A percentile compares a stretch with the other conserved stretches of the same genome.
These are phyloP conservation scores for Drosophila simulans DNA, from an alignment of 1,140 invertebrate species.

Conservation along the genomic window DNA sequence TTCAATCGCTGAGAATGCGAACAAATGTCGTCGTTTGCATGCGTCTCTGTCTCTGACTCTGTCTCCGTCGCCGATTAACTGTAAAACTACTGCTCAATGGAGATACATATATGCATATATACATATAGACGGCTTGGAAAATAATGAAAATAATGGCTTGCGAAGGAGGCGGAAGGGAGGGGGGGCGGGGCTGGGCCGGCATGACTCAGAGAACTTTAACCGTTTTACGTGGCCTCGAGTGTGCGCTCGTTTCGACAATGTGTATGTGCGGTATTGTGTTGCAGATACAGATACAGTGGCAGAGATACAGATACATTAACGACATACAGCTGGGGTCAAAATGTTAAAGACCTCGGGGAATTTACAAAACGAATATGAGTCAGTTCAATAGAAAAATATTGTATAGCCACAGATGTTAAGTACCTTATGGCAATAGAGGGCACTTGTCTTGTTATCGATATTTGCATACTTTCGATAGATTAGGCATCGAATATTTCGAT, in stretches of 20 bases:
- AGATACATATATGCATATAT: neutral
- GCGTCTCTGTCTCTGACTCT: neutral
- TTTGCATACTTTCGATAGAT: neutral
- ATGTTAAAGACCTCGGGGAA: neutral
- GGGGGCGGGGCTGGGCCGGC: neutral
- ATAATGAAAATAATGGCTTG: neutral
- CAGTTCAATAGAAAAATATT: neutral
- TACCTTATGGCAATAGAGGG: too few species aligned
- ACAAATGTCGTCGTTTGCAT: slow-evolving; percentile 40
- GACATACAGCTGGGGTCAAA: neutral
- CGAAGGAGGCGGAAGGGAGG: too few species aligned
- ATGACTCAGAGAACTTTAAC: slow-evolving; percentile 13
- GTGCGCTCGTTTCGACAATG: slow-evolving; percentile 4
- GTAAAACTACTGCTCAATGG: slow-evolving; percentile 6
- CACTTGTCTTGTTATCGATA: neutral
- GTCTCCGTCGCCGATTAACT: slow-evolving; percentile 9
- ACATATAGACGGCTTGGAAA: neutral
- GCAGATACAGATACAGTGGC: neutral
- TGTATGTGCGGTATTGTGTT: slow-evolving; percentile 3
- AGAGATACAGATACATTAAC: neutral
- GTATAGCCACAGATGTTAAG: neutral
- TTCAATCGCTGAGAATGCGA: slow-evolving; percentile 43
- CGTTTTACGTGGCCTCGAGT: slow-evolving; percentile 11
- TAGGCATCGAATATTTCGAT: neutral
- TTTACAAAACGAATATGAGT: neutral